phyloP scores from a whole-genome alignment of 2,797 vertebrate genomes.

The Sebastes oblongus region DNA sequence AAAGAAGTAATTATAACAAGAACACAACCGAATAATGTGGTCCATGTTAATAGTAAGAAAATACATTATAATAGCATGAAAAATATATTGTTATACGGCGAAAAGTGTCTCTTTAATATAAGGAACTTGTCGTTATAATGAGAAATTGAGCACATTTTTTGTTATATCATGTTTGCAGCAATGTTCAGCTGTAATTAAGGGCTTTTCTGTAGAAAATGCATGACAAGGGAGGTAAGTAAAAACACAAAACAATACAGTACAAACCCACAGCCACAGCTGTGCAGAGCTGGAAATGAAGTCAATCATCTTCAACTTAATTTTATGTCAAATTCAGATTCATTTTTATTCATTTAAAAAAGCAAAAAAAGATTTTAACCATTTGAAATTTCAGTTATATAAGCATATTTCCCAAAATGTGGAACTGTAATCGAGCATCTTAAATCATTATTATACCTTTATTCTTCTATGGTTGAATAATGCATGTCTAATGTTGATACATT shows the following conservation, averaged over 20 bases:
- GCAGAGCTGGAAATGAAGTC: too few species aligned
- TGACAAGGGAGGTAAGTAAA: not conserved
- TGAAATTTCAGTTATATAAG: fast-evolving
- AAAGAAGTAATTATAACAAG: too few species aligned
- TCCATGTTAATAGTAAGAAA: not conserved
- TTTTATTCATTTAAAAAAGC: not conserved
- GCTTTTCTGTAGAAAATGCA: fast-evolving
- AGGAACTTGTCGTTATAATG: not conserved
- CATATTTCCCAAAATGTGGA: not conserved
- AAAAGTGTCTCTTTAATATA: not conserved
- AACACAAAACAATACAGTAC: not conserved
- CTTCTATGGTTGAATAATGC: not conserved
- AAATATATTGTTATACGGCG: not conserved
- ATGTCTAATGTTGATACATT: not conserved
- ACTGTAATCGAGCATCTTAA: not conserved
- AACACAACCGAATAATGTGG: not conserved
- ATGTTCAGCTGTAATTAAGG: not conserved
- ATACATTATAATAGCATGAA: not conserved
- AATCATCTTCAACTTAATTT: not conserved
- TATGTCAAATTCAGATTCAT: not conserved
- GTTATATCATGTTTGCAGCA: too few species aligned
- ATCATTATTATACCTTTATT: not conserved
- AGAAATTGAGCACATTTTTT: too few species aligned
- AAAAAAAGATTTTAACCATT: not conserved
- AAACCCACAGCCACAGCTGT: not conserved